Conservation (phyloP, 1,140 invertebrate genomes). For the Monomorium pharaonis region DNA sequence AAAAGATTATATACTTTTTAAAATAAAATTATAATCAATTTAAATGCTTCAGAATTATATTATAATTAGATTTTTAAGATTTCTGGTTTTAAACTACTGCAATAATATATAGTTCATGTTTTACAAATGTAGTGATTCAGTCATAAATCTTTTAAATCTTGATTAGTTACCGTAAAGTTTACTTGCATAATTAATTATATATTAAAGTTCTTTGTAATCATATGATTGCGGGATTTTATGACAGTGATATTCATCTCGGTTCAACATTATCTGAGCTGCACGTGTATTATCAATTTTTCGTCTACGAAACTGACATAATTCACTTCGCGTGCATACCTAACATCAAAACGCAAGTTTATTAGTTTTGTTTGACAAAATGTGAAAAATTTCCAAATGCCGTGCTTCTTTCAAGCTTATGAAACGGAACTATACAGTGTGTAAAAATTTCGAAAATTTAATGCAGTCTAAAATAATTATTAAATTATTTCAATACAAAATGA, state of each 20-base stretch:
- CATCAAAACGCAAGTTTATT: constrained; percentile 72
- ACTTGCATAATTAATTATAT: background rate
- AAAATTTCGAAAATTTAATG: background rate
- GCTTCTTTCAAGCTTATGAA: background rate
- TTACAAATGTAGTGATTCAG: background rate
- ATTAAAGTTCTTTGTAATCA: background rate
- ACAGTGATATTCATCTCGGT: background rate
- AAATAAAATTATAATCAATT: background rate
- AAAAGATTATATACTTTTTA: background rate
- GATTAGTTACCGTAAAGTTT: background rate
- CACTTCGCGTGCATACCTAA: constrained; percentile 73
- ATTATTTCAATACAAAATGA: background rate
- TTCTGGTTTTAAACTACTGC: background rate
- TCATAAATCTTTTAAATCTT: background rate
- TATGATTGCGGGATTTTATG: background rate
- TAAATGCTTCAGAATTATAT: background rate
- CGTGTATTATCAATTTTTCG: constrained; percentile 28
- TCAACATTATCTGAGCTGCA: constrained; percentile 16
- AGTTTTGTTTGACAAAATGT: constrained; percentile 33
- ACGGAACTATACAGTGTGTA: background rate
- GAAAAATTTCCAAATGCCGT: constrained; percentile 53
- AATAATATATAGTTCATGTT: background rate
- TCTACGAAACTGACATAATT: background rate
- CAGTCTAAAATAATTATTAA: background rate
- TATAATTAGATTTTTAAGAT: background rate